Evolutionary conservation across 2,797 vertebrate genomes (phyloP).

Genomic region (Gymnopithys bicolor): DNA sequence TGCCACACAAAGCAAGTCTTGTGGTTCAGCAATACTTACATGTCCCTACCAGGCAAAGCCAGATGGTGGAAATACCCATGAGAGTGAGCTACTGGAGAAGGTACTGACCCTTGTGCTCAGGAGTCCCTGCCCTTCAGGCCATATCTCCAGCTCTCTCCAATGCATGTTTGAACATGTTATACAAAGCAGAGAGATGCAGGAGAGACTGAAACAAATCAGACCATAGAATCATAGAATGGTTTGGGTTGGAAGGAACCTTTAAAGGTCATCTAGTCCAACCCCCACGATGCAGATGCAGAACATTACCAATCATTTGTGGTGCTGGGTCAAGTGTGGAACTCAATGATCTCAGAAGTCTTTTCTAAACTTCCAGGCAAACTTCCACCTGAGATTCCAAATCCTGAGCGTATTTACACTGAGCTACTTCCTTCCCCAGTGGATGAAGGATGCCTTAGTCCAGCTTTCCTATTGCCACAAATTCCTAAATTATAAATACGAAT

Average conservation of each 20-base stretch:
- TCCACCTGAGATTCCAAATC: neutral
- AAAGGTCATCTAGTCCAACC: neutral
- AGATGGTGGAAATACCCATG: neutral
- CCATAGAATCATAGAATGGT: neutral
- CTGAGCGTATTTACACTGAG: neutral
- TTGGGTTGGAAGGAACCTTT: neutral
- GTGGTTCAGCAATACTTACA: neutral
- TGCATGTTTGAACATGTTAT: neutral
- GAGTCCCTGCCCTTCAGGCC: neutral
- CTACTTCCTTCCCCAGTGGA: neutral
- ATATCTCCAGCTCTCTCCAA: neutral
- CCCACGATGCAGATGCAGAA: rapidly evolving
- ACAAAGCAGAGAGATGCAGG: neutral
- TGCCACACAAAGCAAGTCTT: neutral
- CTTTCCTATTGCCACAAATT: neutral
- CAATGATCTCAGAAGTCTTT: neutral
- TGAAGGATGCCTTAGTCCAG: neutral
- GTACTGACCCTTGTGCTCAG: neutral
- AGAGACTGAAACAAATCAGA: neutral
- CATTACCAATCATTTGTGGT: neutral
- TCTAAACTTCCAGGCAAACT: neutral
- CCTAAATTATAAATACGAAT: neutral
- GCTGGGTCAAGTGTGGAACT: neutral
- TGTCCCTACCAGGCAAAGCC: neutral
- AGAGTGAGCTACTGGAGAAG: neutral